These are phyloP conservation scores for Lycia hirtaria DNA, from an alignment of 2,888 invertebrate species.

Conservation along the genomic window DNA sequence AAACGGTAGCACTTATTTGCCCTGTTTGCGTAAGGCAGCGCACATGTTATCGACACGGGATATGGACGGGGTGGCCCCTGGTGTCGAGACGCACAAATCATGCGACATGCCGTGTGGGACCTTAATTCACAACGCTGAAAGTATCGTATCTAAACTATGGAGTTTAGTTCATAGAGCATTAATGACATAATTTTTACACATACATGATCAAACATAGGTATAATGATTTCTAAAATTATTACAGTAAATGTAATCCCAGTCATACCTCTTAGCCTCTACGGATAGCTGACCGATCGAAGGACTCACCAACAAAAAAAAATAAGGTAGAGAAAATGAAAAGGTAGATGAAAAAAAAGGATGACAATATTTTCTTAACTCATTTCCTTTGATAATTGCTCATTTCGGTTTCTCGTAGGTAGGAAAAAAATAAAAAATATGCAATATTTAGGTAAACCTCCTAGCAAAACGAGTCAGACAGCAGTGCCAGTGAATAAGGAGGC, in stretches of 20 bases:
- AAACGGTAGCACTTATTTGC: slow-evolving; percentile 19
- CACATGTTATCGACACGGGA: slow-evolving; percentile 75
- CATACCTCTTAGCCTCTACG: too few relatives aligned
- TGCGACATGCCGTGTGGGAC: slow-evolving; percentile 58
- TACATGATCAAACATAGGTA: too few relatives aligned
- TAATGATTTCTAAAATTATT: too few relatives aligned
- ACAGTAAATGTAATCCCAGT: too few relatives aligned
- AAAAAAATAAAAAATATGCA: background rate
- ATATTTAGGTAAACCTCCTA: slow-evolving; percentile 10
- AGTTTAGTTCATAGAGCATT: background rate
- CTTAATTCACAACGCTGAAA: slow-evolving; percentile 20
- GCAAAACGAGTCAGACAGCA: slow-evolving; percentile 23
- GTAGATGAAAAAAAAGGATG: too few relatives aligned
- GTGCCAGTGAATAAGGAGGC: slow-evolving; percentile 21
- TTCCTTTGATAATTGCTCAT: too few relatives aligned
- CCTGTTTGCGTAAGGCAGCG: slow-evolving; percentile 51
- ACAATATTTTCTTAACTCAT: too few relatives aligned
- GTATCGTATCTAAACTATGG: background rate
- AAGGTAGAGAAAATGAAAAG: too few relatives aligned
- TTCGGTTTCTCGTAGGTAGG: too few relatives aligned
- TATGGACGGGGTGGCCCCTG: slow-evolving; percentile 51
- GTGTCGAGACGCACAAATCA: slow-evolving; percentile 76
- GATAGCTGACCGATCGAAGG: too few relatives aligned
- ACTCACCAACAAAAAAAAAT: too few relatives aligned
- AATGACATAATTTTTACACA: too few relatives aligned